phyloP scores from a whole-genome alignment of 2,888 invertebrate genomes.

The Drosophila macrothrix region DNA sequence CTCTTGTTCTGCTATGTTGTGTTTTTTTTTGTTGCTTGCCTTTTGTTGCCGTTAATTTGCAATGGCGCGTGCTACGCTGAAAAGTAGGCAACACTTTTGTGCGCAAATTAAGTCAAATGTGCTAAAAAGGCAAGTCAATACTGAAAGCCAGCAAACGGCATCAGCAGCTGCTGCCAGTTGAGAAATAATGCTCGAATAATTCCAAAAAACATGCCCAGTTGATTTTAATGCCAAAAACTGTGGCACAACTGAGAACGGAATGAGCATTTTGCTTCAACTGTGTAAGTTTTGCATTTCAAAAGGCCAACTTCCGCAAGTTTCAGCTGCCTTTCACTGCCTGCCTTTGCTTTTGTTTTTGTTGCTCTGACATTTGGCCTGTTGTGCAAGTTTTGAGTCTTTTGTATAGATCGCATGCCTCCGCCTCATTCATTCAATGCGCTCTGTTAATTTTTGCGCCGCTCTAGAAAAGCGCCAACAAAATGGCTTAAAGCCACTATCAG shows the following conservation, averaged over 20 bases:
- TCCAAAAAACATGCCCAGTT: slow-evolving; percentile 66
- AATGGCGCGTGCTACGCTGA: slow-evolving; percentile 65
- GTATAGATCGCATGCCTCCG: slow-evolving; percentile 26
- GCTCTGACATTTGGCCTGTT: slow-evolving; percentile 68
- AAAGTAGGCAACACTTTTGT: slow-evolving; percentile 76
- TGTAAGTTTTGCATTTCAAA: slow-evolving; percentile 69
- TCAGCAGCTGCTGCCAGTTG: slow-evolving; percentile 55
- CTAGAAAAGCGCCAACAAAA: slow-evolving; percentile 52
- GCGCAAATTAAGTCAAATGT: slow-evolving; percentile 56
- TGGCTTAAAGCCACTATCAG: slow-evolving; percentile 71
- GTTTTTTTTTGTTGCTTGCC: slow-evolving; percentile 10
- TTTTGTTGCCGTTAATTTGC: slow-evolving; percentile 60
- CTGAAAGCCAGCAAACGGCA: slow-evolving; percentile 40
- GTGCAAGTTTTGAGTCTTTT: slow-evolving; percentile 53
- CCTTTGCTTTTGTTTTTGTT: slow-evolving; percentile 12
- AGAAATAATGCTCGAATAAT: slow-evolving; percentile 78
- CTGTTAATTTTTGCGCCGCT: slow-evolving; percentile 75
- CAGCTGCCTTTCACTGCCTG: slow-evolving; percentile 24
- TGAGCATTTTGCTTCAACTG: slow-evolving; percentile 5
- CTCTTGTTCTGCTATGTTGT: slow-evolving; percentile 15
- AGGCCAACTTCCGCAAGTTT: slow-evolving; percentile 66
- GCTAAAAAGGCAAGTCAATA: slow-evolving; percentile 66
- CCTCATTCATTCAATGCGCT: slow-evolving; percentile 69
- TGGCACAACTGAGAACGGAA: slow-evolving; percentile 15
- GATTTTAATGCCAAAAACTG: slow-evolving; percentile 61